Evolutionary conservation across 2,888 invertebrate species (phyloP).

Genomic region (Oeneis ivallda): DNA sequence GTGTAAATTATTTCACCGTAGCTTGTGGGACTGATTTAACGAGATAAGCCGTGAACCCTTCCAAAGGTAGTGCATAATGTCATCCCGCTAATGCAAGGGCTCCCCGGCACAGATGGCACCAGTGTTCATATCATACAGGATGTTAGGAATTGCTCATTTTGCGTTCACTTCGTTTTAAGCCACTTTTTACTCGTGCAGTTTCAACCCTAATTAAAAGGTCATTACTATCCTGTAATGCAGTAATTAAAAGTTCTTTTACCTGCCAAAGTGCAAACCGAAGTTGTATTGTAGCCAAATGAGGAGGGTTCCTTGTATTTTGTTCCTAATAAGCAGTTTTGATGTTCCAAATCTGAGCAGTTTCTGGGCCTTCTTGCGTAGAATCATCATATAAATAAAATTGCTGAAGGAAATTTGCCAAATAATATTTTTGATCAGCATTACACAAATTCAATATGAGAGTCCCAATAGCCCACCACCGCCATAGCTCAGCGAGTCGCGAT

Average conservation of each 20-base stretch:
- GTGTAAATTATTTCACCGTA: conserved; percentile 64
- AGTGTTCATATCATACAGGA: conserved; percentile 72
- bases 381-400: too few species aligned
- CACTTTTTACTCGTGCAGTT: background rate
- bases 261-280: conserved; percentile 18
- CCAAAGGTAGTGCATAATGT: conserved; percentile 75
- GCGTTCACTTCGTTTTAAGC: conserved; percentile 11
- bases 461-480: too few species aligned
- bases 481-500: too few species aligned
- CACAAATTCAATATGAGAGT: background rate
- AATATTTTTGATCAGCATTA: background rate
- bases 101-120: conserved; percentile 77
- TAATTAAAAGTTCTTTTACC: conserved; percentile 23
- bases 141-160: conserved; percentile 40
- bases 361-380: too few species aligned
- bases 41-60: conserved; percentile 75
- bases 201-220: conserved; percentile 20
- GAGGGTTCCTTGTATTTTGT: background rate
- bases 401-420: too few species aligned
- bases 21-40: conserved; percentile 63
- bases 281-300: conserved; percentile 16
- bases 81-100: conserved; percentile 79
- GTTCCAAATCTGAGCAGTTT: background rate
- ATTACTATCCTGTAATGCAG: background rate
- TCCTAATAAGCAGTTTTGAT: background rate